Percentiles rank a stretch among this genome's conserved stretches.
Conservation (phyloP, 2,113 vertebrate genomes). For the Rhinolophus sinicus region DNA sequence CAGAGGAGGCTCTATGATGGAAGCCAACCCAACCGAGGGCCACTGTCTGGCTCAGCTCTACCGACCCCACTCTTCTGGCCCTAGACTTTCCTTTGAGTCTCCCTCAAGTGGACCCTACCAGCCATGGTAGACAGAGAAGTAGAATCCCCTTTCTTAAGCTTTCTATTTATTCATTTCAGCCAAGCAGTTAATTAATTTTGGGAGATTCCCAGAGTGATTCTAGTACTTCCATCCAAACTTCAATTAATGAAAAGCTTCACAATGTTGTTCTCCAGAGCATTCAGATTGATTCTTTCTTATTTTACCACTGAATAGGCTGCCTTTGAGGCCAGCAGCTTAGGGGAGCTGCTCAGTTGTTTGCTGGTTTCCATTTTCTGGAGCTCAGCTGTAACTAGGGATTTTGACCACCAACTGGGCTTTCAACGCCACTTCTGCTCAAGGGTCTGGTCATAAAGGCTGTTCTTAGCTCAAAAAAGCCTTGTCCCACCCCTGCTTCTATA, state of each 20-base stretch:
- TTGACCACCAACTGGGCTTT: constrained; percentile 35
- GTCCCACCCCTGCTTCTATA: background rate
- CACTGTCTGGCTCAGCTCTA: background rate
- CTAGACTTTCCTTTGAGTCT: background rate
- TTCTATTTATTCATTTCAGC: constrained; percentile 30
- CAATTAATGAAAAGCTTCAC: constrained; percentile 4
- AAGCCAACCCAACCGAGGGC: background rate
- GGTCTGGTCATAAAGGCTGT: background rate
- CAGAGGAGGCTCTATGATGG: background rate
- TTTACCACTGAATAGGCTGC: background rate
- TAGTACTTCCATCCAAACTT: constrained; percentile 3
- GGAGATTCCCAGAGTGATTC: constrained; percentile 9
- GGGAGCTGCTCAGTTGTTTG: background rate
- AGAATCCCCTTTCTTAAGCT: background rate
- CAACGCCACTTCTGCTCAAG: background rate
- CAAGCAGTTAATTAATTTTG: constrained; percentile 58
- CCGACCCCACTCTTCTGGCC: background rate
- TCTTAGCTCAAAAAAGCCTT: background rate
- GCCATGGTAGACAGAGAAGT: background rate
- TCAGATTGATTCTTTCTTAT: background rate
- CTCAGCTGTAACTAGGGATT: constrained; percentile 55
- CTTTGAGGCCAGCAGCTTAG: background rate
- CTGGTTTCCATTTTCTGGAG: background rate
- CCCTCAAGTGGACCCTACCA: background rate
- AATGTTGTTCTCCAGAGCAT: background rate